These are phyloP conservation scores for Chironomus tepperi DNA, from an alignment of 1,140 invertebrate species.

Conservation along the genomic window DNA sequence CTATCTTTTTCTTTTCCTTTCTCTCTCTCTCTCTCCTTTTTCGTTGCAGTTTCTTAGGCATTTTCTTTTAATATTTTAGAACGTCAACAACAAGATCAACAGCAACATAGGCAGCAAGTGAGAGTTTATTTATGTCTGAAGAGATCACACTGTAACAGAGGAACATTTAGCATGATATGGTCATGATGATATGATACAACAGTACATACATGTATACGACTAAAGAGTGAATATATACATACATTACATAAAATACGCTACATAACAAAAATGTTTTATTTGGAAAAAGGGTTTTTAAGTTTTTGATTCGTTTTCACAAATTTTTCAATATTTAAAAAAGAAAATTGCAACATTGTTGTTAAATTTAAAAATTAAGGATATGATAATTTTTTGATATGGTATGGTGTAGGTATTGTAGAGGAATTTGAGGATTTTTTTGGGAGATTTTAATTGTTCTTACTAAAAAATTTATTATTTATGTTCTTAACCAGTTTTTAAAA, in stretches of 20 bases:
- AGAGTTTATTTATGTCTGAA: neutral
- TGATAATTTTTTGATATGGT: no score
- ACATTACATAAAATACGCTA: neutral
- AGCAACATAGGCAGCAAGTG: neutral
- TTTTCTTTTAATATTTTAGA: conserved; percentile 10
- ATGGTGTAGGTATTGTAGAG: no score
- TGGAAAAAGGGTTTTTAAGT: no score
- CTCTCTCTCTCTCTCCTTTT: neutral
- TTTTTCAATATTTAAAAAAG: no score
- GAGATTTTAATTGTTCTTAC: no score
- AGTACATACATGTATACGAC: conserved; percentile 2
- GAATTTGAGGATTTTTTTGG: no score
- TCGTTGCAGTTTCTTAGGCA: conserved; percentile 1
- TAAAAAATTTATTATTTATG: no score
- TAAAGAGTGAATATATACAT: neutral
- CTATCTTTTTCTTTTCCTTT: neutral
- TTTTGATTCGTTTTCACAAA: no score
- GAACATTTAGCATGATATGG: neutral
- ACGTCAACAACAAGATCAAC: neutral
- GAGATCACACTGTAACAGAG: neutral
- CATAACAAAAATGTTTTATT: no score
- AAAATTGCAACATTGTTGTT: no score
- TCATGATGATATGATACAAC: neutral
- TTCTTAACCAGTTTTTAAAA: no score
- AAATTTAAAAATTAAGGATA: no score